Conservation (phyloP, 2,797 vertebrate genomes). For the Phrynocephalus vlangalii region DNA sequence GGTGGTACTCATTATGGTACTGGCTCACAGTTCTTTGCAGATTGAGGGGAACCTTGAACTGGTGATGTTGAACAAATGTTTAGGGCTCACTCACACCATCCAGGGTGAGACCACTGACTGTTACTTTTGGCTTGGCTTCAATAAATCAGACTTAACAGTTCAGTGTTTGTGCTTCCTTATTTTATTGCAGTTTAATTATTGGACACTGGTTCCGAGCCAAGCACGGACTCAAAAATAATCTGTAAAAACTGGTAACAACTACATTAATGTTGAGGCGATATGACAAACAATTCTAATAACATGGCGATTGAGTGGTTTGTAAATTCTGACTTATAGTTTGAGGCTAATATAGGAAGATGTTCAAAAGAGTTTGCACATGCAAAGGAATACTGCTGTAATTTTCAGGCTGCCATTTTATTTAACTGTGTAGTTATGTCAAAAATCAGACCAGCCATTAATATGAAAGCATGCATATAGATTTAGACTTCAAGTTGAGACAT, state of each 20-base stretch:
- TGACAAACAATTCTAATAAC: slow-evolving; percentile 55
- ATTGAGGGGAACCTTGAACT: too few species aligned
- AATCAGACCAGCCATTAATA: slow-evolving; percentile 1
- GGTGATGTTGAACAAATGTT: too few species aligned
- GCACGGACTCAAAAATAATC: too few species aligned
- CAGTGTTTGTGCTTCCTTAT: too few species aligned
- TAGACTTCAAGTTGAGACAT: background rate
- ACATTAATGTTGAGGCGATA: background rate
- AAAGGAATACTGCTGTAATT: slow-evolving; percentile 13
- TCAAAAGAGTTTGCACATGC: slow-evolving; percentile 34
- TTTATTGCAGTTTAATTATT: too few species aligned
- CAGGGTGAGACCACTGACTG: too few species aligned
- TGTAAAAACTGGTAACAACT: background rate
- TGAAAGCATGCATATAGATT: slow-evolving; percentile 25
- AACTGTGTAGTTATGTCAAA: slow-evolving; percentile 20
- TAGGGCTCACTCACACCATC: too few species aligned
- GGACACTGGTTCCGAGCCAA: too few species aligned
- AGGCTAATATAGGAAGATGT: slow-evolving; percentile 19
- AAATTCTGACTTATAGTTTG: slow-evolving; percentile 46
- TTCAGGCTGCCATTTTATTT: slow-evolving; percentile 40
- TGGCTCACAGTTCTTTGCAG: background rate
- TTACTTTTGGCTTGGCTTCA: too few species aligned
- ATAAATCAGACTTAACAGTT: too few species aligned
- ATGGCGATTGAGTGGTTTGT: slow-evolving; percentile 40
- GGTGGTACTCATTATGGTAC: background rate